phyloP scores from a whole-genome alignment of 92 coral and sea anemone species.

The Plumapathes pennacea region DNA sequence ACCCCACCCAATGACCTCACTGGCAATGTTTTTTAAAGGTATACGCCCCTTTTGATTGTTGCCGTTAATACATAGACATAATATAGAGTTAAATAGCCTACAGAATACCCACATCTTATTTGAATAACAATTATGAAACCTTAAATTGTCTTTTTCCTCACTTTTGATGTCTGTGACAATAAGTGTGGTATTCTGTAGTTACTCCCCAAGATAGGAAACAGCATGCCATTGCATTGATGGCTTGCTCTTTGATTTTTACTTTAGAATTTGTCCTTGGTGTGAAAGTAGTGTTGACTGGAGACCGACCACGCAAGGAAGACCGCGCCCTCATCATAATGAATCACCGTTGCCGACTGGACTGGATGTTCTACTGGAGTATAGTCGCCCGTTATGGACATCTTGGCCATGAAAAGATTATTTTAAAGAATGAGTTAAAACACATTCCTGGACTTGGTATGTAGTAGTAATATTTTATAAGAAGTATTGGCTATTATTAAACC shows the following conservation, averaged over 20 bases:
- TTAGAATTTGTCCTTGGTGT: conserved; percentile 85
- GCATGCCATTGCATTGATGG: background rate
- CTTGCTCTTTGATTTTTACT: background rate
- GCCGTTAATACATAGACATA: too few species aligned
- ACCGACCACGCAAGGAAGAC: conserved; percentile 71
- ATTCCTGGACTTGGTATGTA: conserved; percentile 86
- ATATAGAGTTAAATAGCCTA: too few species aligned
- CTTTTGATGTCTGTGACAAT: too few species aligned
- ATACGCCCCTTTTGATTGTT: too few species aligned
- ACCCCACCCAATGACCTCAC: too few species aligned
- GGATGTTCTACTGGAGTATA: conserved; percentile 94
- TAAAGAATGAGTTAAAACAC: conserved; percentile 86
- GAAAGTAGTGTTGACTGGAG: conserved; percentile 69
- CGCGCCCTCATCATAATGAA: conserved; percentile 83
- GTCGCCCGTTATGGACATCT: conserved; percentile 79
- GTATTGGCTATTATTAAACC: too few species aligned
- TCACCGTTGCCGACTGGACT: conserved; percentile 94
- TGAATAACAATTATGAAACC: too few species aligned
- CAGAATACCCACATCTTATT: too few species aligned
- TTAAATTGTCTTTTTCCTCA: too few species aligned
- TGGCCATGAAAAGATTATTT: conserved; percentile 84
- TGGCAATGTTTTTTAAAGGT: too few species aligned
- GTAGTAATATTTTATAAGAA: background rate
- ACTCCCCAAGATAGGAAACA: too few species aligned
- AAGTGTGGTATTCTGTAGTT: conserved; percentile 67